A percentile compares a stretch with the other conserved stretches of the same genome.
These are phyloP conservation scores for Rhyacophila evoluta DNA, from an alignment of 2,888 invertebrate genomes.

Conservation along the genomic window DNA sequence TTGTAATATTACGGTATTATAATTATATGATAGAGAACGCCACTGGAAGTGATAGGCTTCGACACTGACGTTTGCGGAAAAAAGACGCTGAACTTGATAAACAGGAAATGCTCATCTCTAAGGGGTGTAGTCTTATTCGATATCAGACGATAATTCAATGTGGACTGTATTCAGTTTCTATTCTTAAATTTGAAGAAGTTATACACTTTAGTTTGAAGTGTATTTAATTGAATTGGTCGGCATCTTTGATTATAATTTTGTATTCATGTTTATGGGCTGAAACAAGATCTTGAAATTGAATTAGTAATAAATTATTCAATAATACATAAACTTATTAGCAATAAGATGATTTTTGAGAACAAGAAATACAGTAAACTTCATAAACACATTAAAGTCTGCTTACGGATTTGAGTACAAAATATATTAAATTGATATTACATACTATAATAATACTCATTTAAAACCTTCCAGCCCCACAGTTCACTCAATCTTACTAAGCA, in stretches of 20 bases:
- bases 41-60: background rate
- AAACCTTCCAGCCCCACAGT: no score
- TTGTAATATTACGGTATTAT: no score
- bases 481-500: no score
- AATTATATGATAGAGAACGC: no score
- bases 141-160: conserved; percentile 37
- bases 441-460: no score
- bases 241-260: conserved; percentile 4
- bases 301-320: background rate
- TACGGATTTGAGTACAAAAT: no score
- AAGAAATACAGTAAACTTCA: no score
- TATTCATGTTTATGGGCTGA: background rate
- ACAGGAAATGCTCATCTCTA: conserved; percentile 26
- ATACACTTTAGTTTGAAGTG: background rate
- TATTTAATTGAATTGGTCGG: conserved; percentile 14
- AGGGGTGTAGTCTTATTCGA: conserved; percentile 36
- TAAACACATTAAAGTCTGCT: no score
- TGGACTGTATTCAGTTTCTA: background rate
- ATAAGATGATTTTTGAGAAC: no score
- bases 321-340: no score
- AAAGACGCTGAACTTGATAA: conserved; percentile 22
- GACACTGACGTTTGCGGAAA: conserved; percentile 24
- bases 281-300: background rate
- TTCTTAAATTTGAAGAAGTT: background rate
- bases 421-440: no score